These are phyloP conservation scores for Harmothoe impar DNA, from an alignment of 2,888 invertebrate species.

Conservation along the genomic window DNA sequence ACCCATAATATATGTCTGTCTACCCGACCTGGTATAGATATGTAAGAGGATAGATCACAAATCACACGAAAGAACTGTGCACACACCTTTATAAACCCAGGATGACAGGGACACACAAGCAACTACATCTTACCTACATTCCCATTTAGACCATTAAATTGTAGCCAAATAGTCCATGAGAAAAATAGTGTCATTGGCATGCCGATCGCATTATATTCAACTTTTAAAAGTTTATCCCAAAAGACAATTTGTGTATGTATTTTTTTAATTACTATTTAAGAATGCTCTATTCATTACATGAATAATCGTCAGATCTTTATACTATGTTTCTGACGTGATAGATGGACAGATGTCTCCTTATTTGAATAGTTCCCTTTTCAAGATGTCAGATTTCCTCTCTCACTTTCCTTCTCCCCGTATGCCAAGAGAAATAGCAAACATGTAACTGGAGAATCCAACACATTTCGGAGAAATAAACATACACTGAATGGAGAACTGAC, in stretches of 20 bases:
- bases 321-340: neutral
- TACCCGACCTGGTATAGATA: too few species aligned
- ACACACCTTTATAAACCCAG: neutral
- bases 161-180: neutral
- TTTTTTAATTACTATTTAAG: too few species aligned
- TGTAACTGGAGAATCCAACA: too few species aligned
- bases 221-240: neutral
- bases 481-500: too few species aligned
- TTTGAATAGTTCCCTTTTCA: neutral
- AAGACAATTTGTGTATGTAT: too few species aligned
- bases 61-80: too few species aligned
- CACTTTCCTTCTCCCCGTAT: too few species aligned
- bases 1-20: too few species aligned
- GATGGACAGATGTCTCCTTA: neutral
- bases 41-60: too few species aligned
- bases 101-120: neutral
- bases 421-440: too few species aligned
- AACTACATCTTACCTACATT: neutral
- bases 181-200: neutral
- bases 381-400: constrained; percentile 10
- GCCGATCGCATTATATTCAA: neutral
- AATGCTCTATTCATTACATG: too few species aligned
- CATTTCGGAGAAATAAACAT: too few species aligned
- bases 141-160: neutral
- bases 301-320: neutral